Evolutionary conservation across 1,140 invertebrate genomes (phyloP), one percentile per base, ranked within the genome.

Genomic region (Bombus cullumanus): DNA sequence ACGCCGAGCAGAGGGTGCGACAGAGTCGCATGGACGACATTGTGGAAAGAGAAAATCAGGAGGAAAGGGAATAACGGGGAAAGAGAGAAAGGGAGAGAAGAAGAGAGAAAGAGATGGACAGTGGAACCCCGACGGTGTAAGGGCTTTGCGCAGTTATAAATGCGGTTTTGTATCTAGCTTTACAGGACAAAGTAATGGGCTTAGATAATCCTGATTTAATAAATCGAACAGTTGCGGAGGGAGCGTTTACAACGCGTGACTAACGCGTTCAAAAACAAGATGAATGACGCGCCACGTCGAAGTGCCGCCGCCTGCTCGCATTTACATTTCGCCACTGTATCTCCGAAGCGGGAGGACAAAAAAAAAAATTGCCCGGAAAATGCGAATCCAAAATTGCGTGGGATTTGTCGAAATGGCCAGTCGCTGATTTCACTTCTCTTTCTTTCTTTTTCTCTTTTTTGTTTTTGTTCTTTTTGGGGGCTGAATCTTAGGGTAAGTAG

Each of bases 181-280:
- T 93, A 92, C 92, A 93, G 92, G 91, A 93, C 93, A 94, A 93
- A 93, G 92, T 93, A 92, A 93, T 93, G 91, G 94, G 93, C 93
- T 95, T 94, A 93, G 94, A 95, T 95, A 95, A 95, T 95, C 94
- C 94, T 93, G 94, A 95, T 95, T 95, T 95, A 95, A 95, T 95
- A 95, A 95, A 95, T 95, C 94, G 94, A 95, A 95, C 95, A 95
- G 94, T 95, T 95, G 94, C 92, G 93, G 92, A 73, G 74, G 66
- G 83, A 73, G 88, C 90, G 87, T 88, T 91, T 87, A 89, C 92
- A 94, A 92, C 93, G 94, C 94, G 94, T 95, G 94, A 95, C 94
- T 95, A 95, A 95, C 94, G 93, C 91, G 92, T 89, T 92, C 92
- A 93, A 92, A 91, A 91, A 91, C 85, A 91, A 91, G 89, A 91